Conservation (phyloP, 2,888 invertebrate species). For the Spilosoma lubricipeda region DNA sequence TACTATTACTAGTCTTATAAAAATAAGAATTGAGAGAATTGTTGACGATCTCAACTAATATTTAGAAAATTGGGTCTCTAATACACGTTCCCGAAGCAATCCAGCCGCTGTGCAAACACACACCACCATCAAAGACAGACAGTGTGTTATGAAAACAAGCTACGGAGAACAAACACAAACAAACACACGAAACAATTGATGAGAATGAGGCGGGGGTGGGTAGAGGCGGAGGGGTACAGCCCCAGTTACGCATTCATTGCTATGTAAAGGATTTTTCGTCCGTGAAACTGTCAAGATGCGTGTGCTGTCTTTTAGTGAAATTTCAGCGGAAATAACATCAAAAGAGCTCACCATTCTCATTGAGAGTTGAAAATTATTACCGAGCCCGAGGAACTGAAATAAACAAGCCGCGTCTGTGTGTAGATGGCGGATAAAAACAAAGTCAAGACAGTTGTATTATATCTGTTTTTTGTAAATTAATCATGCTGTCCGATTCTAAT, state of each 20-base stretch:
- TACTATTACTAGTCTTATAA: neutral
- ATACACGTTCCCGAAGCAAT: constrained; percentile 67
- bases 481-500: constrained; percentile 16
- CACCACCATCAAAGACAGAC: constrained; percentile 81
- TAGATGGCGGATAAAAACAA: constrained; percentile 35
- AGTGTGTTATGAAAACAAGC: constrained; percentile 84
- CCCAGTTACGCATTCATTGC: constrained; percentile 66
- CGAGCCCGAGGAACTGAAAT: constrained; percentile 37
- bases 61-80: constrained; percentile 59
- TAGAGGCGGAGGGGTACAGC: constrained; percentile 48
- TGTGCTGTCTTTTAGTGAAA: constrained; percentile 55
- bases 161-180: constrained; percentile 81
- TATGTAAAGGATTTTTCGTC: constrained; percentile 69
- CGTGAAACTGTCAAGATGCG: constrained; percentile 64
- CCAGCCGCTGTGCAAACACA: constrained; percentile 76
- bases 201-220: constrained; percentile 67
- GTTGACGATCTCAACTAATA: constrained; percentile 35
- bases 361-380: constrained; percentile 50
- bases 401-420: constrained; percentile 30
- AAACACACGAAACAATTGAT: constrained; percentile 83
- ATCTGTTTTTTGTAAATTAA: constrained; percentile 27
- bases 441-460: constrained; percentile 26
- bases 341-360: constrained; percentile 42
- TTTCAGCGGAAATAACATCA: constrained; percentile 54
- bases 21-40: constrained; percentile 34